Base-by-base conservation (phyloP, 2,888 invertebrate species). In the Dyspetes luteomarginatus region DNA sequence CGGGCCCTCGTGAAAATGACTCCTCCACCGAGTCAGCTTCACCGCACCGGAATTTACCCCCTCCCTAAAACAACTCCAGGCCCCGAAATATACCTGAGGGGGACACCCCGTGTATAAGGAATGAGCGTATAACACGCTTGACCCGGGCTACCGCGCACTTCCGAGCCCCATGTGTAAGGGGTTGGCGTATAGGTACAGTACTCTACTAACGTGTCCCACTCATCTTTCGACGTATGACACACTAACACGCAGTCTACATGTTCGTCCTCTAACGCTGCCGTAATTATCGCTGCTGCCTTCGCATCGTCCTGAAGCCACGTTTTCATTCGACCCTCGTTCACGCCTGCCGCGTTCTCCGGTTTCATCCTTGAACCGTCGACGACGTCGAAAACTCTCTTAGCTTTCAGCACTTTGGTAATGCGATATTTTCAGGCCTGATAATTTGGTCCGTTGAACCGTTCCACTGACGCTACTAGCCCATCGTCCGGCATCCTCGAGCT, bases 191-290 rank as follows among this genome's bases (percentile, higher is more conserved):
- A n/a, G n/a, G n/a, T n/a, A n/a, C n/a, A n/a, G n/a, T n/a, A n/a
- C n/a, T n/a, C n/a, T n/a, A n/a, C n/a, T n/a, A n/a, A n/a, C n/a
- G n/a, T n/a, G n/a, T 67, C 58, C 83, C 85, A 86, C 85, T 86
- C 85, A 67, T 85, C 67, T 19, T 81, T 74, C 3, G 86, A 60
- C 36, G 68, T 79, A 15, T 73, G 22, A 52, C 85, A 85, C 65
- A 74, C 65, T 43, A 74, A 65, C 65, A 74, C 74, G 19, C 74
- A 55, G 4, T 55, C 52, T 2, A 69, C 76, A 0, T 76, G 68
- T 30, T 76, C 76, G 15, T 76, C 60, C 24, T 76, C 76, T 22
- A 76, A 5, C 12, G 76, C 76, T 36, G 76, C 2, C 24, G 68
- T 50, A 12, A 76, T 76, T 19, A 75, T 58, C 28, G 68, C 76